Evolutionary conservation across 2,888 invertebrate genomes (phyloP), one percentile per base, ranked within the genome.

Genomic region (Diarsia brunnea): DNA sequence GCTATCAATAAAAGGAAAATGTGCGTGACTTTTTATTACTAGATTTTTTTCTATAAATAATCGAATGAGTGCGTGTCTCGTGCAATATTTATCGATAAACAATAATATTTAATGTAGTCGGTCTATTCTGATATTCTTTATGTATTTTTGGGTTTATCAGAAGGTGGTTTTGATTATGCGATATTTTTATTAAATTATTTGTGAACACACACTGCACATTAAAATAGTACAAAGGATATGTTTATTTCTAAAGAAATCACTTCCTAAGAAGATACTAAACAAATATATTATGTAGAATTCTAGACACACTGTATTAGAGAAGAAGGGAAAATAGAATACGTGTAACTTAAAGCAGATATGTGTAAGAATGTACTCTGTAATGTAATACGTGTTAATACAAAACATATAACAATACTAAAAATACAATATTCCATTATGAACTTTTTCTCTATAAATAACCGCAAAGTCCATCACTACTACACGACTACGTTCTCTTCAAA

Each of bases 21-120:
- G 27, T 74, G 75, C 68, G 82, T 84, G 72, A 73, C 81, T 65
- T 72, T 74, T 66, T 66, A 69, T 21, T 21, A 61, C 38, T 14
- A 43, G 21, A n/a, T 73, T 51, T 60, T 45, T 65, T 47, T 69
- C 76, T 75, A 69, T 77, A 63, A 67, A 74, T 68, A 65, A 79
- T 45, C 27, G 1, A 60, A 53, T 19, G 31, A 53, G 14, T 70
- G 53, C 66, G 31, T 73, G 58, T 4, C 19, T 58, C 21, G 43
- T 58, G 47, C n/a, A 14, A 8, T 63, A 73, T 45, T 58, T 24
- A 58, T 64, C 4, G 27, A 63, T 27, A 19, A 24, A 31, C 19
- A 43, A 45, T 19, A 31, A 67, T 49, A 68, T 55, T 74, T 16
- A 45, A 73, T 51, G 43, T 47, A 47, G 1, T 19, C 10, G 14